phyloP scores from a whole-genome alignment of 2,888 invertebrate genomes.

The Gibbula magus region DNA sequence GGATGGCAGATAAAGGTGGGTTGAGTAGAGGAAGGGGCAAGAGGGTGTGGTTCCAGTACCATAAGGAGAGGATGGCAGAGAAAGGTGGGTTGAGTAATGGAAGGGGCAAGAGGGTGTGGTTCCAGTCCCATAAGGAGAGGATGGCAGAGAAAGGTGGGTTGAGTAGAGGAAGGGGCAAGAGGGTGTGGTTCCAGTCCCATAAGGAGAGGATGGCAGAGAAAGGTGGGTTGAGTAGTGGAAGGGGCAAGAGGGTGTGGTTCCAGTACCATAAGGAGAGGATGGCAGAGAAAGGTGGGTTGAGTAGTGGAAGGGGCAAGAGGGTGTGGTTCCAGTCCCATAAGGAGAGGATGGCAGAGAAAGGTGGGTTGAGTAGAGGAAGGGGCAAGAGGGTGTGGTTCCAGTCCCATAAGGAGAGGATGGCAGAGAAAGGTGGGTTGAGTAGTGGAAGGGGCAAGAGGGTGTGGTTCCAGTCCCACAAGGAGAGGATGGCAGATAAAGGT shows the following conservation, averaged over 20 bases:
- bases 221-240: background rate
- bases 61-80: background rate
- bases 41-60: constrained; percentile 67
- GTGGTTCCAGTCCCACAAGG: constrained; percentile 86
- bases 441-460: constrained; percentile 64
- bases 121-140: constrained; percentile 88
- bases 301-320: background rate
- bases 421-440: background rate
- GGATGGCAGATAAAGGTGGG: constrained; percentile 79
- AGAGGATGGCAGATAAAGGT: constrained; percentile 82
- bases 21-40: constrained; percentile 59
- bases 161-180: background rate
- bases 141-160: constrained; percentile 78
- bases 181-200: too few species aligned
- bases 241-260: constrained; percentile 83
- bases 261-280: constrained; percentile 87
- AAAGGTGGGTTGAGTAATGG: background rate
- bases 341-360: background rate
- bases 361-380: background rate
- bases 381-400: background rate
- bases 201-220: background rate
- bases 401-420: background rate
- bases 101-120: constrained; percentile 80
- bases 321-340: too few species aligned
- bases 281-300: constrained; percentile 76